phyloP scores from a whole-genome alignment of 2,888 invertebrate genomes.

The Adineta ricciae region DNA sequence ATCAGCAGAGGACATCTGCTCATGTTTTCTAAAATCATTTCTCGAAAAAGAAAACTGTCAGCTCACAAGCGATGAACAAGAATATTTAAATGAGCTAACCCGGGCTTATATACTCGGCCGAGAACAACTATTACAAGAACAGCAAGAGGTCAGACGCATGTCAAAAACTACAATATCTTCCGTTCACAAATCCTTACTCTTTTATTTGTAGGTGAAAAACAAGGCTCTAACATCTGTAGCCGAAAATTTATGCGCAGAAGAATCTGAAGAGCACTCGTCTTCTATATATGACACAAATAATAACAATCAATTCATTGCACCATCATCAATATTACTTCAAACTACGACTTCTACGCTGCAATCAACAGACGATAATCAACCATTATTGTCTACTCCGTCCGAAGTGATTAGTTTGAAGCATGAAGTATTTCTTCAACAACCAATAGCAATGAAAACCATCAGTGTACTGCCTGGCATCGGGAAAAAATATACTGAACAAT shows the following conservation, averaged over 20 bases:
- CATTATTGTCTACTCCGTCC: neutral
- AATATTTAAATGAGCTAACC: constrained; percentile 2
- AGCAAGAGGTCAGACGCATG: neutral
- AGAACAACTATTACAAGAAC: neutral
- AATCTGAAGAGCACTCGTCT: neutral
- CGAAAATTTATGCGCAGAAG: neutral
- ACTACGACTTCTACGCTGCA: neutral
- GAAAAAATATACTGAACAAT: neutral
- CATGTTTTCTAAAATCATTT: constrained; percentile 16
- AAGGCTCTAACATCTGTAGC: neutral
- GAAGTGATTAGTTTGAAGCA: neutral
- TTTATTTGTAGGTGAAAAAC: neutral
- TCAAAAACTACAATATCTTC: neutral
- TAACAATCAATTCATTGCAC: neutral
- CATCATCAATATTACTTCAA: neutral
- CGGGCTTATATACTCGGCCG: neutral
- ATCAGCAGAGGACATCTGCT: neutral
- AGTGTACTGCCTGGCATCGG: neutral
- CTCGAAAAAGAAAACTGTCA: neutral
- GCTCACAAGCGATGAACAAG: neutral
- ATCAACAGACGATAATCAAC: neutral
- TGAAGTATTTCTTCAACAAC: neutral
- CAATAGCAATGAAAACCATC: neutral
- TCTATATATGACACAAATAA: neutral
- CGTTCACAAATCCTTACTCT: too few relatives aligned